A percentile compares a stretch with the other conserved stretches of the same genome.
phyloP scores from a whole-genome alignment of 92 coral and sea anemone genomes.

The Diadumene lineata region DNA sequence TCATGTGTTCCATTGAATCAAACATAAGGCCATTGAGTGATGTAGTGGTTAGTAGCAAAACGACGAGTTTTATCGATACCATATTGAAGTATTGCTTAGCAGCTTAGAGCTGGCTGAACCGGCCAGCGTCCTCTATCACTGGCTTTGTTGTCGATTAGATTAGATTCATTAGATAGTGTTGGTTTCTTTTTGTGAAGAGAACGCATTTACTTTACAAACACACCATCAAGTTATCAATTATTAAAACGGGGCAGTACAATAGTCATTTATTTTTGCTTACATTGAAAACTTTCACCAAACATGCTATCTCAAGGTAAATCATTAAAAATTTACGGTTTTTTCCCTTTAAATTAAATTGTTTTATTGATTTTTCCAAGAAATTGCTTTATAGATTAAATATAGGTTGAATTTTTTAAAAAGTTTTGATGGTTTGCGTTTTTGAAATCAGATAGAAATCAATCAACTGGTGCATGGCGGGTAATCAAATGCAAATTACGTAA shows the following conservation, averaged over 20 bases:
- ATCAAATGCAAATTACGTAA: constrained; percentile 27
- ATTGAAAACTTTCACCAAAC: neutral
- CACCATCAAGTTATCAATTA: neutral
- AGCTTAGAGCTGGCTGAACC: too few species aligned
- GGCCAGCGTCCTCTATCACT: too few species aligned
- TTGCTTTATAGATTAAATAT: too few species aligned
- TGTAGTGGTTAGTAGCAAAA: neutral
- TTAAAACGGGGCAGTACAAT: neutral
- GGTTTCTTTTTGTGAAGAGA: neutral
- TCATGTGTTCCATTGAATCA: constrained; percentile 77
- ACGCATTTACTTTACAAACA: constrained; percentile 2
- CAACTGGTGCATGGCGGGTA: constrained; percentile 57
- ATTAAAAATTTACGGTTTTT: too few species aligned
- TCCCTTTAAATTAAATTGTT: too few species aligned
- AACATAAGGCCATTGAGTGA: constrained; percentile 29
- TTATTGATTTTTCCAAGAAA: too few species aligned
- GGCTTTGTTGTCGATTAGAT: neutral
- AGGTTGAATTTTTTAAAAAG: too few species aligned
- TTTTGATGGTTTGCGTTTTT: too few species aligned
- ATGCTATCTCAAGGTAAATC: too few species aligned
- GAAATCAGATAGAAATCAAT: neutral
- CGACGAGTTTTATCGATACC: constrained; percentile 6
- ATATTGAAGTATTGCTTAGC: constrained; percentile 11
- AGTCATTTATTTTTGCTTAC: neutral
- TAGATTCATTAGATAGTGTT: neutral